Conservation (phyloP, 2,113 vertebrate genomes). For the Sturnus vulgaris region DNA sequence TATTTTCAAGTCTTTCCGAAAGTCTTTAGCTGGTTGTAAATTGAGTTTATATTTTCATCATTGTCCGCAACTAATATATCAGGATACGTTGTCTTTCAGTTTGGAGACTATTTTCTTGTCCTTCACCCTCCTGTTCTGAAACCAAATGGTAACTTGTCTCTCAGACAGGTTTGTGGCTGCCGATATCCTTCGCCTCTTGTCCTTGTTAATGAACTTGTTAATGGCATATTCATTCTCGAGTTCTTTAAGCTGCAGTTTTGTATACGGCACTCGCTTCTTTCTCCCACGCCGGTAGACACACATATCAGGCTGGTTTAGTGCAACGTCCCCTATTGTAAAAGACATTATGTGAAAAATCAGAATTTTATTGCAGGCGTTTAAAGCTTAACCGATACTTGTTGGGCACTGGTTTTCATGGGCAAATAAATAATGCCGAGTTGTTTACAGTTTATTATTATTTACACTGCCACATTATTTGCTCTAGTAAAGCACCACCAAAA, state of each 20-base stretch:
- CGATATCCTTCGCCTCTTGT: constrained; percentile 90
- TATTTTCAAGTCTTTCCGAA: constrained; percentile 76
- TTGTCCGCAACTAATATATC: constrained; percentile 57
- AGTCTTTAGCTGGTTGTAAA: constrained; percentile 57
- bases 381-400: background rate
- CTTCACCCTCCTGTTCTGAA: constrained; percentile 88
- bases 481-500: constrained; percentile 49
- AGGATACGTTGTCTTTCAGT: constrained; percentile 82
- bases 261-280: constrained; percentile 98
- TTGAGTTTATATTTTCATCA: constrained; percentile 9
- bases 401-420: background rate
- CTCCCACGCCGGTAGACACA: constrained; percentile 92
- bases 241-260: constrained; percentile 88
- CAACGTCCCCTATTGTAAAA: constrained; percentile 84
- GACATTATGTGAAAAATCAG: constrained; percentile 70
- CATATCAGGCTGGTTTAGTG: constrained; percentile 94
- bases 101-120: constrained; percentile 86
- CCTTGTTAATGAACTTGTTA: constrained; percentile 99
- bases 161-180: constrained; percentile 85
- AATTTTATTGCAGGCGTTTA: constrained; percentile 39
- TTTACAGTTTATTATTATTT: constrained; percentile 70
- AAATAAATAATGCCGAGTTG: constrained; percentile 48
- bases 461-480: constrained; percentile 45
- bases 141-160: constrained; percentile 91
- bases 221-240: constrained; percentile 85